A percentile compares a stretch with the other conserved stretches of the same genome.
Evolutionary conservation across 2,888 invertebrate species (phyloP).

Genomic region (Neoitamus cyanurus): DNA sequence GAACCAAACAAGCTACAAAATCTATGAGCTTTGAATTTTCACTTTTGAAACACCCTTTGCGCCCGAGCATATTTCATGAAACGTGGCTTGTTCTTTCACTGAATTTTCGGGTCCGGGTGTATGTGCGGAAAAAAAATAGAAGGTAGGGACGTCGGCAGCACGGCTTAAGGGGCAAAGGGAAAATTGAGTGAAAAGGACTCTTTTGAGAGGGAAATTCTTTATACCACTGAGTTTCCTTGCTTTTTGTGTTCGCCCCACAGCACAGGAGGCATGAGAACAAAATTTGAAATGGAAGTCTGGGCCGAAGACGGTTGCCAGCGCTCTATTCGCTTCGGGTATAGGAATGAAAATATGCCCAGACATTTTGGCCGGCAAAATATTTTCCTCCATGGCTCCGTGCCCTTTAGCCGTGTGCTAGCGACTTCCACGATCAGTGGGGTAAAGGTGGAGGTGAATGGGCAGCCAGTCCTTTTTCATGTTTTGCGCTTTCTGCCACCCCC

Average conservation of each 20-base stretch:
- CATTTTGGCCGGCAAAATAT: neutral
- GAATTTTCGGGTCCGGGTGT: neutral
- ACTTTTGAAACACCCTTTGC: neutral
- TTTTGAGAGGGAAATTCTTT: slow-evolving; percentile 1
- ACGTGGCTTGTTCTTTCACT: neutral
- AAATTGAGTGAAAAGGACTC: neutral
- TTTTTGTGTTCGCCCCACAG: neutral
- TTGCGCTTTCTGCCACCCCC: neutral
- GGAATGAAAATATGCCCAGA: neutral
- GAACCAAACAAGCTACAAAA: neutral
- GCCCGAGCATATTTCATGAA: neutral
- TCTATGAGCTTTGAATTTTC: neutral
- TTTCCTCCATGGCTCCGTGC: neutral
- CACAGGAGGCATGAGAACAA: neutral
- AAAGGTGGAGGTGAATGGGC: neutral
- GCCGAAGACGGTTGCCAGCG: neutral
- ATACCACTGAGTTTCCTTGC: neutral
- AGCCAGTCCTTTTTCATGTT: neutral
- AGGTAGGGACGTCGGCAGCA: neutral
- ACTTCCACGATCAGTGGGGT: neutral
- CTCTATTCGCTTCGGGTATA: neutral
- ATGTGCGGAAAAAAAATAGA: neutral
- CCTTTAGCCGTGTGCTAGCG: neutral
- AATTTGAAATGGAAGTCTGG: neutral
- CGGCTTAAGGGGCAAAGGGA: neutral